Evolutionary conservation across 2,888 invertebrate genomes (phyloP).

Genomic region (Arge pagana): DNA sequence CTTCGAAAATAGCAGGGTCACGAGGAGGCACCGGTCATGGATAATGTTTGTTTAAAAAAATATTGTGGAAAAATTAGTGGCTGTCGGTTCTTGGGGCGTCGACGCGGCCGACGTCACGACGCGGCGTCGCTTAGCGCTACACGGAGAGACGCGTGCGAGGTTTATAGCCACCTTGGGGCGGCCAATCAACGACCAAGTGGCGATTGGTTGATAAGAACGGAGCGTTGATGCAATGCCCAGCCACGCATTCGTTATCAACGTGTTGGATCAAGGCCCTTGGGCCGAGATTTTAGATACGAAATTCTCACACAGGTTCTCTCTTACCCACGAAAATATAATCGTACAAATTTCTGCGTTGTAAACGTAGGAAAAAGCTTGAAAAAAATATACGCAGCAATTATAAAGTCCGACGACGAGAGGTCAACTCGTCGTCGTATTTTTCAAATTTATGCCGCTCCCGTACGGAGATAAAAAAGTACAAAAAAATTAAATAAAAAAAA

Average conservation of each 20-base stretch:
- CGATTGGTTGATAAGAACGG: slow-evolving; percentile 13
- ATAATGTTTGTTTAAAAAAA: too few species aligned
- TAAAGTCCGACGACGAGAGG: too few species aligned
- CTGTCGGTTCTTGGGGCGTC: neutral
- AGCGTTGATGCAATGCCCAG: slow-evolving; percentile 11
- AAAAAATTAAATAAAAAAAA: neutral
- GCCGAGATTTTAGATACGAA: neutral
- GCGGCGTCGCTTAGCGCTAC: slow-evolving; percentile 7
- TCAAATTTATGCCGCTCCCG: too few species aligned
- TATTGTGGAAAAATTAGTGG: neutral
- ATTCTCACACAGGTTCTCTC: too few species aligned
- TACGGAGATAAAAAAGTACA: neutral
- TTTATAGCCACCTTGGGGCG: slow-evolving; percentile 47
- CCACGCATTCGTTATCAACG: slow-evolving; percentile 8
- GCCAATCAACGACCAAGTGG: slow-evolving; percentile 33
- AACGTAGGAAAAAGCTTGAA: too few species aligned
- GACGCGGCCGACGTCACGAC: too few species aligned
- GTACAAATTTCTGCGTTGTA: too few species aligned
- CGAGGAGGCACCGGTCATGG: too few species aligned
- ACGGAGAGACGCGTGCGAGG: slow-evolving; percentile 36
- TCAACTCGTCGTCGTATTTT: too few species aligned
- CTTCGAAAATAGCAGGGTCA: too few species aligned
- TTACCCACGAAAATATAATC: too few species aligned
- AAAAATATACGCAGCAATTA: too few species aligned
- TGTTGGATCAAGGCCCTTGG: slow-evolving; percentile 8